Conservation (phyloP, 2,113 vertebrate genomes). For the Polyodon spathula region DNA sequence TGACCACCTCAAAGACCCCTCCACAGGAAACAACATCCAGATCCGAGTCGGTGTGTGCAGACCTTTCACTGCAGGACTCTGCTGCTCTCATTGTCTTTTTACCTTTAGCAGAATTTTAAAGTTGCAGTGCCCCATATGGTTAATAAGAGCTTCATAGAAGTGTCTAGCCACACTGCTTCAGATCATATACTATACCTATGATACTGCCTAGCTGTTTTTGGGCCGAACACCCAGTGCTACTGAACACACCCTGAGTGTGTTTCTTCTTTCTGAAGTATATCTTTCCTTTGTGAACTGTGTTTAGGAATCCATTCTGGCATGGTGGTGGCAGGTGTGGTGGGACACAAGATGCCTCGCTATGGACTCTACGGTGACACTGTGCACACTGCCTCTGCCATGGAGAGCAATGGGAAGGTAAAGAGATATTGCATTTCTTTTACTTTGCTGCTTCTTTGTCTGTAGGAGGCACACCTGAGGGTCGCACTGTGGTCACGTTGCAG, state of each 20-base stretch:
- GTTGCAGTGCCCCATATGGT: no score
- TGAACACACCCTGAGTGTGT: not conserved
- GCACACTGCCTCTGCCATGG: constrained; percentile 60
- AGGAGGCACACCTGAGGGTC: no score
- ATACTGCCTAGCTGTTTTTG: not conserved
- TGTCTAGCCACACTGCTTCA: no score
- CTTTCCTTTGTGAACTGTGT: no score
- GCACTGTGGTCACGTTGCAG: no score
- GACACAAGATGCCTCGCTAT: constrained; percentile 61
- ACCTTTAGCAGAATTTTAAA: no score
- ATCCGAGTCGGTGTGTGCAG: constrained; percentile 50
- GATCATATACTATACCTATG: no score
- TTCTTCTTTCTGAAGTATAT: not conserved
- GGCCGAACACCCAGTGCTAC: not conserved
- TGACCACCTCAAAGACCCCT: constrained; percentile 58
- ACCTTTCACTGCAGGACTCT: not conserved
- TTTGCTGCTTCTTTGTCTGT: not conserved
- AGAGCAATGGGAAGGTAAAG: constrained; percentile 57
- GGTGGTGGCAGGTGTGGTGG: constrained; percentile 57
- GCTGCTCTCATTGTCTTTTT: no score
- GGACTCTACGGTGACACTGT: constrained; percentile 59
- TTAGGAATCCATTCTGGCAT: constrained; percentile 61
- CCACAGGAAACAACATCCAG: constrained; percentile 59
- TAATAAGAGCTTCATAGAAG: no score
- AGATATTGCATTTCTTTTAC: not conserved